Conservation (phyloP, 2,888 invertebrate genomes). For the Heliconius erato region DNA sequence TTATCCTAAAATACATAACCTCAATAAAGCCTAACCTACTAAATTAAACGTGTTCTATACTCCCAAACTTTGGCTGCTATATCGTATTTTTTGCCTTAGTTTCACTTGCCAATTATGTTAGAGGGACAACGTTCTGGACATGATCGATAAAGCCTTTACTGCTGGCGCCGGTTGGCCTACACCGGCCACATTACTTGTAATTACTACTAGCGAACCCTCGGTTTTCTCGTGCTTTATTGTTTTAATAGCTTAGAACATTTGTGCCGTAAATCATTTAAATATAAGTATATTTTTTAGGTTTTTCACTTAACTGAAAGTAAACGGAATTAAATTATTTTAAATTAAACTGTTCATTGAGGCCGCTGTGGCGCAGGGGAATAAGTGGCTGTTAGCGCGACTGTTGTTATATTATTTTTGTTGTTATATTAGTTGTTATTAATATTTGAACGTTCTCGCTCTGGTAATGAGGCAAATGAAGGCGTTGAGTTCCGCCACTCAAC, state of each 20-base stretch:
- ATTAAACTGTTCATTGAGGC: too few species aligned
- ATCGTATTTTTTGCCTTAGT: conserved; percentile 10
- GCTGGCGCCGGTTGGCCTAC: conserved; percentile 65
- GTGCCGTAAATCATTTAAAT: neutral
- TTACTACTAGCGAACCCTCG: conserved; percentile 19
- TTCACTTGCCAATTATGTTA: conserved; percentile 42
- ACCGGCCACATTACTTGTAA: conserved; percentile 42
- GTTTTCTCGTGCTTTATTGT: conserved; percentile 8
- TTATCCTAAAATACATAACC: neutral
- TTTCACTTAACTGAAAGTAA: neutral
- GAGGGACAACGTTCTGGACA: conserved; percentile 64
- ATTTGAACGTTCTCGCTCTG: too few species aligned
- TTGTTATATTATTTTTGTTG: too few species aligned
- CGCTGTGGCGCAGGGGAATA: too few species aligned
- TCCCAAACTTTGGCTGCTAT: neutral
- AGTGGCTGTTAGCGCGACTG: too few species aligned
- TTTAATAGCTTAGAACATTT: conserved; percentile 1
- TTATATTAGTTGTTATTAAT: too few species aligned
- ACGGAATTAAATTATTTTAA: too few species aligned
- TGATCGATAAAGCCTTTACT: conserved; percentile 68
- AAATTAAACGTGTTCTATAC: neutral
- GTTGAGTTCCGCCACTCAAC: too few species aligned
- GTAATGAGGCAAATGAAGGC: too few species aligned
- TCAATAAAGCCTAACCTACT: neutral
- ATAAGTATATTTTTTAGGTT: neutral